Base-by-base conservation (phyloP, 1,140 invertebrate genomes). In the Alviniconcha marisindica region DNA sequence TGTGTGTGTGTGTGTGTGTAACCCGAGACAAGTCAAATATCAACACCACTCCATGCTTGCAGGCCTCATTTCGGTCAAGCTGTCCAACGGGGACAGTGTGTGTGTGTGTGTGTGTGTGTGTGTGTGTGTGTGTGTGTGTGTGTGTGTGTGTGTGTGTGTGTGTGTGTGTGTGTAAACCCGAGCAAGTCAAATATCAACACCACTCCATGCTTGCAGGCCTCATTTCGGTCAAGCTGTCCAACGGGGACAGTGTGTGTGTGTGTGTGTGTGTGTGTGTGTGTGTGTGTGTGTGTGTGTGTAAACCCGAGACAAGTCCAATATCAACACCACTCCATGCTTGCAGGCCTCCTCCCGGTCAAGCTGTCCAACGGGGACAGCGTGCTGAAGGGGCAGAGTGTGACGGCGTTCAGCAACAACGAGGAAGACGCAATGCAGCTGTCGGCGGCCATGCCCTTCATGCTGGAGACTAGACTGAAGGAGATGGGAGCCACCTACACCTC, bases 391-490 rank as follows among this genome's bases (percentile, higher is more conserved):
- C 82, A 86, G 42, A 88, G 76, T 2, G 83, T 90, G 33, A 91
- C 90, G 5, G 80, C 44, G n/a, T 91, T 91, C 79, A 88, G 86
- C 24, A 88, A 91, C 76, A 76, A 48, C 4, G 90, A 91, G 76
- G 90, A 91, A 80, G 87, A 86, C 2, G 83, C 85, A 0, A 83
- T 91, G 24, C 36, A 85, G 1, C 76, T 91, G 33, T 77, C 76
- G 1, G 28, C 81, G 10, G 85, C 36, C 12, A 90, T 91, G 89
- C 90, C 90, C 3, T 91, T 91, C 54, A 80, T 87, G 71, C 79
- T 91, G 28, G 89, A 91, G 81, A 90, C 90, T 10, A 83, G 81
- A 56, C 86, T 91, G 10, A 86, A 71, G 66, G 86, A 90, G 31
- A 38, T 87, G 12, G 89, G 87, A 0, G 89, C 88, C 2, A 85